These are phyloP conservation scores for Chlamydotis undulata DNA, from an alignment of 2,113 vertebrate species.

Conservation along the genomic window DNA sequence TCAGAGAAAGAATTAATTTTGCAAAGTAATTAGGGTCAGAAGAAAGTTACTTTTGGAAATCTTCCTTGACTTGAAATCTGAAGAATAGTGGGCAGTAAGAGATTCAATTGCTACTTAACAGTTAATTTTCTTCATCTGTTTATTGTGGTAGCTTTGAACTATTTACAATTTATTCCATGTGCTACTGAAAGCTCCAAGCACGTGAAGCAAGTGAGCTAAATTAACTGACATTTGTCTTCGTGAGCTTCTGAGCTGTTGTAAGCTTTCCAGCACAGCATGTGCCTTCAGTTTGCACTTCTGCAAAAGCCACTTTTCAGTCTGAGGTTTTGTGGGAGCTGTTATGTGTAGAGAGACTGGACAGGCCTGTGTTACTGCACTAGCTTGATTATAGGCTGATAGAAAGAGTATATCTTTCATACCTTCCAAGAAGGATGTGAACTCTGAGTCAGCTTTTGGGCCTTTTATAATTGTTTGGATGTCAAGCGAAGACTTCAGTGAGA, in stretches of 20 bases:
- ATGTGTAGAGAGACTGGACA: background rate
- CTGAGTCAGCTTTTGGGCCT: background rate
- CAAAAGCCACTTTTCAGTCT: background rate
- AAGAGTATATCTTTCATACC: background rate
- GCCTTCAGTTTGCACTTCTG: background rate
- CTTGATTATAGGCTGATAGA: background rate
- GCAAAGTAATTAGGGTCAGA: background rate
- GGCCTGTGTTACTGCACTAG: background rate
- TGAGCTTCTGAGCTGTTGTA: background rate
- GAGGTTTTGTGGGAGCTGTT: background rate
- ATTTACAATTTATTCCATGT: background rate
- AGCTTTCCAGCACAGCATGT: background rate
- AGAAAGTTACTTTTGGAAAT: background rate
- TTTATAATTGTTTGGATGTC: background rate
- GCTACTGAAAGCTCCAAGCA: background rate
- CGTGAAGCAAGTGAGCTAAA: background rate
- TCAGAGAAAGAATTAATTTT: constrained; percentile 2
- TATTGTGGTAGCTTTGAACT: background rate
- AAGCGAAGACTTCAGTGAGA: background rate
- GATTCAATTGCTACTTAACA: background rate
- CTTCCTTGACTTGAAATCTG: background rate
- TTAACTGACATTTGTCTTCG: background rate
- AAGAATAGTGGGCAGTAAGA: background rate
- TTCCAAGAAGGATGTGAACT: background rate
- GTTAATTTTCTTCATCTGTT: constrained; percentile 7